Evolutionary conservation across 2,113 vertebrate genomes (phyloP), one percentile per base, ranked within the genome.

Genomic region (Tetrao urogallus): DNA sequence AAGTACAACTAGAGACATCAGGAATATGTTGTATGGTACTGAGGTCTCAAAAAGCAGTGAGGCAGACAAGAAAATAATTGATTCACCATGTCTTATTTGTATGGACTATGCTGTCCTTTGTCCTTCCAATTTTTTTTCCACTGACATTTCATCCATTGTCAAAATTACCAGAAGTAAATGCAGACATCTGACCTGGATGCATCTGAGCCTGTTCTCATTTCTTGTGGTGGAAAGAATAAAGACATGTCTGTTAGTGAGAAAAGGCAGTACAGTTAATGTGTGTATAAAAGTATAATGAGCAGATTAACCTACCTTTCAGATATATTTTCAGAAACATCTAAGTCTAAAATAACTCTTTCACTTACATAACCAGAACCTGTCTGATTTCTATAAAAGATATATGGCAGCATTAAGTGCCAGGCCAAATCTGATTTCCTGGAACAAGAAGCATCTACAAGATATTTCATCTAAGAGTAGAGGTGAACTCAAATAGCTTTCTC

Each of bases 301-400:
- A 92, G 74, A 82, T 65, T 88, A 42, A 38, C 13, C 7, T 79
- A 36, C 27, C 34, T 92, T 89, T 14, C 24, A 1, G 0, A 18
- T 28, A n/a, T 8, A 78, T 28, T 82, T 88, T 90, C 65, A 81
- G 57, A 78, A 92, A 56, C 10, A 42, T 9, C 47, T 32, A 42
- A 45, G 6, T 38, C 60, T 40, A 19, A 83, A 90, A 61, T 54
- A 74, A 70, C 8, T 19, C 27, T 88, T 93, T 61, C 48, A 24
- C 27, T 18, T 36, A 42, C 0, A 1, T 10, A 66, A 20, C 0
- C 3, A 61, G n/a, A 10, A 90, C 11, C 11, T n/a, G 15, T 20
- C 8, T 1, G 15, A 43, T 42, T 54, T 83, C 65, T 63, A 48
- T 66, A 27, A 63, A 82, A 89, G 60, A 42, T 32, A 40, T 8